Percentiles rank a stretch among this genome's conserved stretches.
Conservation (phyloP, 2,888 invertebrate genomes). For the Dermolepida albohirtum region DNA sequence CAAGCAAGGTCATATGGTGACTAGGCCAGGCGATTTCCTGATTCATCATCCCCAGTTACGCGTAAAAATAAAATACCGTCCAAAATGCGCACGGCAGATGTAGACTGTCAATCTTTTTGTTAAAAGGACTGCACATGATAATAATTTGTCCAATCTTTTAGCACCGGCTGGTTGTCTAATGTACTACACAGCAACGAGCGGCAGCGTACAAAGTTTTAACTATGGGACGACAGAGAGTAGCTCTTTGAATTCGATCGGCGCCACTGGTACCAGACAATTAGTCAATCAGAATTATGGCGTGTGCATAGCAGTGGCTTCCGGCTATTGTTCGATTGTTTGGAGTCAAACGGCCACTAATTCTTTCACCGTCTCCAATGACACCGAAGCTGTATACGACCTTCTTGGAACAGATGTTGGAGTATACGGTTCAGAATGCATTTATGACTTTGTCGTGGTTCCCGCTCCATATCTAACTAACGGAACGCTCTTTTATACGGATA, state of each 20-base stretch:
- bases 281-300: conserved; percentile 78
- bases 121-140: too few relatives aligned
- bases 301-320: conserved; percentile 77
- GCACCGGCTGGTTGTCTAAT: conserved; percentile 83
- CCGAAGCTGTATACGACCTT: conserved; percentile 71
- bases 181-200: conserved; percentile 73
- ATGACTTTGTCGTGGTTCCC: conserved; percentile 82
- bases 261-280: conserved; percentile 74
- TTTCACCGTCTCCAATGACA: conserved; percentile 79
- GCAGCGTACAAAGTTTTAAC: conserved; percentile 79
- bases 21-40: too few relatives aligned
- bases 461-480: conserved; percentile 68
- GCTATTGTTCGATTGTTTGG: conserved; percentile 80
- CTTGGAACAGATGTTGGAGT: conserved; percentile 71
- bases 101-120: too few relatives aligned
- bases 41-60: too few relatives aligned
- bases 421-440: conserved; percentile 73
- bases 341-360: conserved; percentile 68
- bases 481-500: conserved; percentile 69
- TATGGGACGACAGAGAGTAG: conserved; percentile 71
- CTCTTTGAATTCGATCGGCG: conserved; percentile 42
- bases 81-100: too few relatives aligned
- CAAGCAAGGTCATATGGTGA: too few relatives aligned
- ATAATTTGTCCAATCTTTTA: conserved; percentile 56
- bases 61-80: too few relatives aligned